A percentile compares a stretch with the other conserved stretches of the same genome.
phyloP scores from a whole-genome alignment of 2,888 invertebrate species.

The Eupeodes luniger region DNA sequence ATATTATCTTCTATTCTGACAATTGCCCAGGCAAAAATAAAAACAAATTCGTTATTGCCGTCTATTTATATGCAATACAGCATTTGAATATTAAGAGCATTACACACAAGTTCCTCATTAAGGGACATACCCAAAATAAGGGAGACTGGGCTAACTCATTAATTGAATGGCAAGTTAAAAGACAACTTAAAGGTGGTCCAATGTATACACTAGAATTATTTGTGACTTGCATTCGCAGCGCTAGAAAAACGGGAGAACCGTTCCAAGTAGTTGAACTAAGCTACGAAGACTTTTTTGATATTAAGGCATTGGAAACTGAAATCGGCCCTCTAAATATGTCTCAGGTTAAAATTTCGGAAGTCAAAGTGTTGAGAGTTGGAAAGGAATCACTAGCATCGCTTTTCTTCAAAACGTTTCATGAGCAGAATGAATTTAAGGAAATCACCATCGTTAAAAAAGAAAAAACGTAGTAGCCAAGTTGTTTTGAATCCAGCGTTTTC shows the following conservation, averaged over 20 bases:
- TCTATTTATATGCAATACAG: neutral
- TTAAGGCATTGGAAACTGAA: constrained; percentile 32
- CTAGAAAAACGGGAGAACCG: constrained; percentile 34
- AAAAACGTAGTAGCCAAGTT: neutral
- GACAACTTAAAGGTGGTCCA: constrained; percentile 40
- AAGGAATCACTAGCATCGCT: constrained; percentile 55
- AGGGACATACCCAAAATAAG: constrained; percentile 46
- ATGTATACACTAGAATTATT: constrained; percentile 41
- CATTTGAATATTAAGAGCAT: constrained; percentile 64
- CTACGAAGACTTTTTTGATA: constrained; percentile 24
- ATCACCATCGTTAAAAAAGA: constrained; percentile 3
- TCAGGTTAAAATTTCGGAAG: constrained; percentile 53
- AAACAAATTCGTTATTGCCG: too few species aligned
- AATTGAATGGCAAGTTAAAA: constrained; percentile 44
- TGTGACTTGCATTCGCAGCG: constrained; percentile 39
- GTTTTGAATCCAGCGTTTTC: constrained; percentile 17
- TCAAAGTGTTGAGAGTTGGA: constrained; percentile 34
- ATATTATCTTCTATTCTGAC: too few species aligned
- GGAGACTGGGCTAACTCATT: constrained; percentile 24
- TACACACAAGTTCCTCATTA: constrained; percentile 49
- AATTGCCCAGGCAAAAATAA: too few species aligned
- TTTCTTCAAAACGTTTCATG: constrained; percentile 42
- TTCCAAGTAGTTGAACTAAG: constrained; percentile 30
- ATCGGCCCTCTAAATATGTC: constrained; percentile 56
- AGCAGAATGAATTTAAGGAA: constrained; percentile 8